Conservation (phyloP, 2,888 invertebrate genomes). For the Drosophila borealis region DNA sequence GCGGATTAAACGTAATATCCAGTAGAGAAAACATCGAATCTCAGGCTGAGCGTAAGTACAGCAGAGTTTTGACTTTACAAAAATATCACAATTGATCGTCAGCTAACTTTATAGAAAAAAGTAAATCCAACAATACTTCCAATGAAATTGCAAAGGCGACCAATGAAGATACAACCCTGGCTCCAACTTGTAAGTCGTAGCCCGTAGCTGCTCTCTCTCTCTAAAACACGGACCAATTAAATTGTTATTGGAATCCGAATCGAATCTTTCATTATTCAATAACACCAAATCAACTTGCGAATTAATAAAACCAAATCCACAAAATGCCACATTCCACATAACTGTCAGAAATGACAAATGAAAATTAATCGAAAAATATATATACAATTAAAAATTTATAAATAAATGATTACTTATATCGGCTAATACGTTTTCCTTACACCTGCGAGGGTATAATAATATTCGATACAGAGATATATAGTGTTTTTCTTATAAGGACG, state of each 20-base stretch:
- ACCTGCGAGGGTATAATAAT: too few relatives aligned
- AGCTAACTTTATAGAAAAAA: constrained; percentile 5
- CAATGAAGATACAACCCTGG: neutral
- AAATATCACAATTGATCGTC: neutral
- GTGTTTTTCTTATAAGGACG: too few relatives aligned
- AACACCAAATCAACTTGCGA: neutral
- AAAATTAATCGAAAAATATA: neutral
- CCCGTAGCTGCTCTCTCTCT: too few relatives aligned
- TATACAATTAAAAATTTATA: neutral
- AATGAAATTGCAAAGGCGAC: neutral
- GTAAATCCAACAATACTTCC: neutral
- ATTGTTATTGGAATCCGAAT: neutral
- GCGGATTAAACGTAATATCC: constrained; percentile 7
- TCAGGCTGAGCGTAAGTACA: constrained; percentile 8
- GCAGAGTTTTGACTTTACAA: neutral
- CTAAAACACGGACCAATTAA: neutral
- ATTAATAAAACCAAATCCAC: neutral
- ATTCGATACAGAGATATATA: too few relatives aligned
- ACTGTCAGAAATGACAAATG: neutral
- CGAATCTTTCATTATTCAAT: neutral
- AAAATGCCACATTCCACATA: neutral
- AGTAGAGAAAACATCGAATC: neutral
- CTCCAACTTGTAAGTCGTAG: neutral
- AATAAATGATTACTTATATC: neutral
- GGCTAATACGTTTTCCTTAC: too few relatives aligned